These are phyloP conservation scores for Drepanosiphum platanoidis DNA, from an alignment of 2,888 invertebrate genomes.

Conservation along the genomic window DNA sequence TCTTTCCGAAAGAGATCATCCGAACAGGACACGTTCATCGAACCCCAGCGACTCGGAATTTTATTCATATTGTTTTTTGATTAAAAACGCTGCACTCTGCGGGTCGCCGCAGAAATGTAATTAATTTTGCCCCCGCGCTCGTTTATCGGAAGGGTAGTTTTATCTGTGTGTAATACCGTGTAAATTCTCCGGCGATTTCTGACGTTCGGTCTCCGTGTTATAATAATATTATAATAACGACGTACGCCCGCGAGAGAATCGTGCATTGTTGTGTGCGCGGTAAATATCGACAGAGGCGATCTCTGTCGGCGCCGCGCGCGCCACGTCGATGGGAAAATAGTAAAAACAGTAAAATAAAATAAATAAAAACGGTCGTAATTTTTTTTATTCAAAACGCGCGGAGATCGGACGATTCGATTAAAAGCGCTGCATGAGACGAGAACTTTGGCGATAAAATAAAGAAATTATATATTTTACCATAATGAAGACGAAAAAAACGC, in stretches of 20 bases:
- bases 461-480: too few species aligned
- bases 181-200: conserved; percentile 2
- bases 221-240: background rate
- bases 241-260: background rate
- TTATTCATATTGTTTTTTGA: conserved; percentile 29
- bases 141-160: conserved; percentile 1
- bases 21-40: conserved; percentile 29
- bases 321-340: too few species aligned
- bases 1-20: conserved; percentile 29
- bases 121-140: conserved; percentile 15
- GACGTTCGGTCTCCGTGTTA: background rate
- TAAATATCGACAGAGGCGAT: too few species aligned
- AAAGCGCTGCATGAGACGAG: too few species aligned
- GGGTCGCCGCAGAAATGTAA: conserved; percentile 16
- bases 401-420: too few species aligned
- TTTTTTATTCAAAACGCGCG: too few species aligned
- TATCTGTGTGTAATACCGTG: background rate
- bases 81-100: conserved; percentile 25
- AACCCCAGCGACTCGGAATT: background rate
- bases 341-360: too few species aligned
- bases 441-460: too few species aligned
- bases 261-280: too few species aligned
- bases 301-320: too few species aligned
- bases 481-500: too few species aligned
- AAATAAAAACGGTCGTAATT: too few species aligned